phyloP scores from a whole-genome alignment of 2,888 invertebrate species.

The Lochmaea crataegi region DNA sequence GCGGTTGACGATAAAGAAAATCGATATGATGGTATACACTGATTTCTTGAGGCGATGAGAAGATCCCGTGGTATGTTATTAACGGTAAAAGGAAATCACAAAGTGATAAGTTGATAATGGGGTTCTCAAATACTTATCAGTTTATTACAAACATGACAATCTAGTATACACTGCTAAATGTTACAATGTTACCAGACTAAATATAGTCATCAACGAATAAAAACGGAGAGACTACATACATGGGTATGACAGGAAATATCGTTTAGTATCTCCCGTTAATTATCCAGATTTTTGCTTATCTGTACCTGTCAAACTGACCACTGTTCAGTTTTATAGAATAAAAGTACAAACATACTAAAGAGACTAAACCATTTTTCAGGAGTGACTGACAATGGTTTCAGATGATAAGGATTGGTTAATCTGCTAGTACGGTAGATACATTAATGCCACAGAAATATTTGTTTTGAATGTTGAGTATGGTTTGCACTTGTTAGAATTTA shows the following conservation, averaged over 20 bases:
- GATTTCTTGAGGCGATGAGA: conserved; percentile 15
- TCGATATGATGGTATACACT: conserved; percentile 21
- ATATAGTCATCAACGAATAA: neutral
- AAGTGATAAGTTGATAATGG: conserved; percentile 14
- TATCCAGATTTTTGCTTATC: no score
- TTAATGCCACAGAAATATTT: no score
- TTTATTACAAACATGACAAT: conserved; percentile 2
- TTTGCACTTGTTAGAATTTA: no score
- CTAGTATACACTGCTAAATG: neutral
- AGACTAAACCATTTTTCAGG: no score
- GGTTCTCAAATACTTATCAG: conserved; percentile 9
- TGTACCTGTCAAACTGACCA: no score
- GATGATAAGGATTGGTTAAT: no score
- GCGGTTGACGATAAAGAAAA: conserved; percentile 27
- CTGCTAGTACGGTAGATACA: no score
- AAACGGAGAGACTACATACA: neutral
- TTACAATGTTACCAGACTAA: neutral
- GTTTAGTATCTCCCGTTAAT: no score
- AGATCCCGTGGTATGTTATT: conserved; percentile 23
- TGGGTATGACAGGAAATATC: neutral
- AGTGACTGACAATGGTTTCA: no score
- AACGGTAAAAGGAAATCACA: conserved; percentile 16
- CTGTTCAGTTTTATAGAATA: no score
- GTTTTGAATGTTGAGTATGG: no score
- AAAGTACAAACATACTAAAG: no score